A percentile compares a stretch with the other conserved stretches of the same genome.
Evolutionary conservation across 2,888 invertebrate species (phyloP).

Genomic region (Axea sp.): DNA sequence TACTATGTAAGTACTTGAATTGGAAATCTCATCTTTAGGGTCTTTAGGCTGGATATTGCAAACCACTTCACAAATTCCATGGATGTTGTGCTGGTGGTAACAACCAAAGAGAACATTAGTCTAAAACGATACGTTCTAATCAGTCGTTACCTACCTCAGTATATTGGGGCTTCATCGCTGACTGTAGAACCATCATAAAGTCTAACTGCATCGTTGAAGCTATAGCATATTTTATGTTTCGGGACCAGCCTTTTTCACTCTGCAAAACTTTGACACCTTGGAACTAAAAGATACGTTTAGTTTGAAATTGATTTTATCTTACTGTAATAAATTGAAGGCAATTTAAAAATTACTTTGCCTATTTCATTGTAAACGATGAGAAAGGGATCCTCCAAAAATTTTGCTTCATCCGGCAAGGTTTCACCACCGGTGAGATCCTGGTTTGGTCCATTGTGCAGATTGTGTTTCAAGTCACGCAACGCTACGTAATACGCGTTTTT

Average conservation of each 20-base stretch:
- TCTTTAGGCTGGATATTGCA: conserved; percentile 72
- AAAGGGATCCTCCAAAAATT: no score
- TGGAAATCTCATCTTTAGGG: conserved; percentile 60
- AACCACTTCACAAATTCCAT: conserved; percentile 72
- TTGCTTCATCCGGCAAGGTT: no score
- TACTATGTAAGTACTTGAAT: conserved; percentile 66
- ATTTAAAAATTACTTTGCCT: no score
- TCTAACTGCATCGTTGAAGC: conserved; percentile 78
- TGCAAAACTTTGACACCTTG: no score
- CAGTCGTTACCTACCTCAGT: conserved; percentile 79
- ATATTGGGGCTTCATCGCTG: conserved; percentile 71
- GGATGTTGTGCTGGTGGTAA: conserved; percentile 79
- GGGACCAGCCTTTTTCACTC: no score
- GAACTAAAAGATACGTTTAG: no score
- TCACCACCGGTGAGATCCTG: no score
- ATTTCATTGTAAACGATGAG: no score
- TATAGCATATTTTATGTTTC: conserved; percentile 73
- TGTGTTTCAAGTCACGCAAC: background rate
- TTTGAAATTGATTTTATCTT: no score
- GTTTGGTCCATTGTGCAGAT: background rate
- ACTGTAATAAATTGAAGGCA: no score
- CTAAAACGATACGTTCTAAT: conserved; percentile 73
- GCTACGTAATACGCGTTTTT: no score
- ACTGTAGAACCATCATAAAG: conserved; percentile 56
- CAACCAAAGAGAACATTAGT: conserved; percentile 79